Base-by-base conservation (phyloP, 2,797 vertebrate species). In the Coreius guichenoti region DNA sequence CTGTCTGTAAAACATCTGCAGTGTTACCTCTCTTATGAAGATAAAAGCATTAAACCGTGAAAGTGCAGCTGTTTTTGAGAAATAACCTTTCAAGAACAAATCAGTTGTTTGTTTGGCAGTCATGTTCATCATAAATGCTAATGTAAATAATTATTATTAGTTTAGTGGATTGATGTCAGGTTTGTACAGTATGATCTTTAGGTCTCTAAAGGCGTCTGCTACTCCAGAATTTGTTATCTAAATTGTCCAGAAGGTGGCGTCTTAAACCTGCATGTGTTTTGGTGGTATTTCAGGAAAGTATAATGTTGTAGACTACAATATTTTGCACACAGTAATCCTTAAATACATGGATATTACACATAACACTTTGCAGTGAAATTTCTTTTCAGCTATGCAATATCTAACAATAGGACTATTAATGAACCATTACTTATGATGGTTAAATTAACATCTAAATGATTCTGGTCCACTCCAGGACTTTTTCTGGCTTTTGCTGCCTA, bases 1-100 rank as follows among this genome's bases (percentile, higher is more conserved):
- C 95, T 95, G 94, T 95, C 93, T 96, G 94, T 95, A 96, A 94
- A 95, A 93, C 92, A 94, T 94, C 93, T 95, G 95, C 95, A 94
- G 89, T 94, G 92, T 94, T 94, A 93, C 93, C 93, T 94, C 94
- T 95, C 86, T 90, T 91, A 89, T 95, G 93, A 95, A 96, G 94
- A 95, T 94, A 94, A 95, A 92, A 91, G 75, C 49, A 94, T 95
- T 95, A 94, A 95, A 93, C 89, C 13, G 43, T 88, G 70, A 87
- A 88, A 83, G 45, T 84, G 73, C 87, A 74, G 58, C 33, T 75
- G 31, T 45, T 63, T 72, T 67, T 86, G 78, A 45, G 1, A 67
- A 84, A 47, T 73, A 49, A 79, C 86, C 36, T 70, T 88, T 80
- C 23, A 61, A 72, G 67, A 16, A 72, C 49, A 19, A 29, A 26